These are phyloP conservation scores for Phyllostomus hastatus DNA, from an alignment of 2,113 vertebrate species.

Conservation along the genomic window DNA sequence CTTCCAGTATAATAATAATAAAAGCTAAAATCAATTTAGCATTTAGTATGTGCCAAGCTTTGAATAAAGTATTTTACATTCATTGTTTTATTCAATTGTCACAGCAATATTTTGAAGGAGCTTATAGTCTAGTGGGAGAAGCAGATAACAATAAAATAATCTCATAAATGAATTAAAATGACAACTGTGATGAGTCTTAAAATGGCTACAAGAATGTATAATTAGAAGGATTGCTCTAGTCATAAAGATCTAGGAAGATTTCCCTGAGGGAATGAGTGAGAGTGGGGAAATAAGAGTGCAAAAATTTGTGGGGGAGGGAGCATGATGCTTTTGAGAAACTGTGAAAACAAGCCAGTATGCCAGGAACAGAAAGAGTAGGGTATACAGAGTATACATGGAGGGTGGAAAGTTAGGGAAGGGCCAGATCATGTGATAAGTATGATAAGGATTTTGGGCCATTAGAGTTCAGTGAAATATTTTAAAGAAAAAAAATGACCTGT, in stretches of 20 bases:
- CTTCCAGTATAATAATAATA: background rate
- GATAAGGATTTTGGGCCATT: background rate
- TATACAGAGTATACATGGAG: background rate
- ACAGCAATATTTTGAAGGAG: slow-evolving; percentile 36
- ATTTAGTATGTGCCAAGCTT: background rate
- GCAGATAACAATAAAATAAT: slow-evolving; percentile 55
- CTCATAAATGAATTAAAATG: slow-evolving; percentile 60
- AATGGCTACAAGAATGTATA: slow-evolving; percentile 38
- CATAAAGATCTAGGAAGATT: slow-evolving; percentile 5
- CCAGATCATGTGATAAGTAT: background rate
- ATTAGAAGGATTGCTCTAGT: slow-evolving; percentile 13
- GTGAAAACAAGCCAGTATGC: background rate
- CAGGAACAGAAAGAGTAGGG: background rate
- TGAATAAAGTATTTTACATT: slow-evolving; percentile 43
- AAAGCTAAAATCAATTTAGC: slow-evolving; percentile 59
- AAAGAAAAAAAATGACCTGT: background rate
- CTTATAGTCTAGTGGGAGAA: slow-evolving; percentile 10
- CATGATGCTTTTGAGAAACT: background rate
- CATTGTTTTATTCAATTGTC: slow-evolving; percentile 41
- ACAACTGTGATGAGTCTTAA: slow-evolving; percentile 32
- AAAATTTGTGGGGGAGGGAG: background rate
- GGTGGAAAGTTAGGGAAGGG: background rate
- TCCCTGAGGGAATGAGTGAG: background rate
- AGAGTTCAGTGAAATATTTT: background rate
- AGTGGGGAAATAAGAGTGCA: background rate